Evolutionary conservation across 2,113 vertebrate genomes (phyloP).

Genomic region (Drymodes brunneopygia): DNA sequence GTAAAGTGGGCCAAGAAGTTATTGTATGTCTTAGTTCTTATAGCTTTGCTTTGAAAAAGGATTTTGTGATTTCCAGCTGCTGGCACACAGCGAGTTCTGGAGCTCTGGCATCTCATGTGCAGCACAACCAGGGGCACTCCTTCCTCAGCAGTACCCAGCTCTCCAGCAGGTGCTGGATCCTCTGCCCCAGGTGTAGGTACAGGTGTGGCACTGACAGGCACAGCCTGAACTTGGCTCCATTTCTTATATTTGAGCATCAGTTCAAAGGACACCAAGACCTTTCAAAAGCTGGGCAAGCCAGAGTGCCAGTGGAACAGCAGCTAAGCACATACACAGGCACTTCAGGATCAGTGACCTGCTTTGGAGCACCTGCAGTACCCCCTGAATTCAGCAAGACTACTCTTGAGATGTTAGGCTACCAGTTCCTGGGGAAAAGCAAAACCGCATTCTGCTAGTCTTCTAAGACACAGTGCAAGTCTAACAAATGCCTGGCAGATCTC

Average conservation of each 20-base stretch:
- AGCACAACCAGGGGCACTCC: fast-evolving
- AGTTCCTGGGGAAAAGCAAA: neutral
- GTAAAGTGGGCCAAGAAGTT: neutral
- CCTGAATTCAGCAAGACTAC: neutral
- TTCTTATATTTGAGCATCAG: neutral
- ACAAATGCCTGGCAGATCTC: neutral
- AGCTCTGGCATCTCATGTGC: neutral
- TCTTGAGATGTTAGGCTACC: neutral
- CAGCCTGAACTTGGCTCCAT: neutral
- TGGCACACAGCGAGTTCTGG: neutral
- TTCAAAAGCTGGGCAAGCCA: neutral
- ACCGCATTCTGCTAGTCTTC: neutral
- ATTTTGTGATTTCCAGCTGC: fast-evolving
- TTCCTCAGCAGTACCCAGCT: no score
- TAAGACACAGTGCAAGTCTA: neutral
- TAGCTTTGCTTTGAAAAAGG: neutral
- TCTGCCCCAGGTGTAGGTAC: fast-evolving
- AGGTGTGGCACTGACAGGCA: neutral
- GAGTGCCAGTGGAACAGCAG: neutral
- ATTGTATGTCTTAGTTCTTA: neutral
- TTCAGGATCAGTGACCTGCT: neutral
- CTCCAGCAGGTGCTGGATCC: fast-evolving
- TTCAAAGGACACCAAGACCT: neutral
- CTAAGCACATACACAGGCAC: fast-evolving
- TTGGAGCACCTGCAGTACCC: neutral